Evolutionary conservation across 2,797 vertebrate genomes (phyloP).

Genomic region (Danio albolineatus): DNA sequence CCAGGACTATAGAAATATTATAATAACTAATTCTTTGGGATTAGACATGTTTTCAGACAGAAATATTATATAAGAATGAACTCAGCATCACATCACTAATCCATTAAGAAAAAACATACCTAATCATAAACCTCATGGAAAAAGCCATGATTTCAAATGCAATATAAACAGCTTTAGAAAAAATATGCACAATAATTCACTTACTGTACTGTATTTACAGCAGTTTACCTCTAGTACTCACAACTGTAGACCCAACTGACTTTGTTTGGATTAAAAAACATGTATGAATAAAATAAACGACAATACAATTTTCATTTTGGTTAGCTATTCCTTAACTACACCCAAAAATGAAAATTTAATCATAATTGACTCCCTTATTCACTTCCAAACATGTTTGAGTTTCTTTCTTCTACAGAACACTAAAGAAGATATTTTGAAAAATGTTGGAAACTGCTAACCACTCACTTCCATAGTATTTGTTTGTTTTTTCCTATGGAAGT

Average conservation of each 20-base stretch:
- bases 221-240: neutral
- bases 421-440: neutral
- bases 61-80: neutral
- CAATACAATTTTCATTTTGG: no score
- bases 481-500: no score
- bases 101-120: no score
- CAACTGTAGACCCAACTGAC: no score
- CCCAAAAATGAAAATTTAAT: neutral
- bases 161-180: neutral
- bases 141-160: neutral
- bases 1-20: neutral
- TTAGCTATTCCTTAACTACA: no score
- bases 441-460: neutral
- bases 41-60: neutral
- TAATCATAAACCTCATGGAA: neutral
- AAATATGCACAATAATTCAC: neutral
- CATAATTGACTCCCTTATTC: neutral
- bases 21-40: neutral
- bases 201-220: neutral
- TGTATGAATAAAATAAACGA: no score
- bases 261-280: no score
- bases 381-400: neutral
- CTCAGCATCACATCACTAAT: neutral
- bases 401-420: neutral
- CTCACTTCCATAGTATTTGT: no score